Base-by-base conservation (phyloP, 2,888 invertebrate species). In the Morpho deidamia region DNA sequence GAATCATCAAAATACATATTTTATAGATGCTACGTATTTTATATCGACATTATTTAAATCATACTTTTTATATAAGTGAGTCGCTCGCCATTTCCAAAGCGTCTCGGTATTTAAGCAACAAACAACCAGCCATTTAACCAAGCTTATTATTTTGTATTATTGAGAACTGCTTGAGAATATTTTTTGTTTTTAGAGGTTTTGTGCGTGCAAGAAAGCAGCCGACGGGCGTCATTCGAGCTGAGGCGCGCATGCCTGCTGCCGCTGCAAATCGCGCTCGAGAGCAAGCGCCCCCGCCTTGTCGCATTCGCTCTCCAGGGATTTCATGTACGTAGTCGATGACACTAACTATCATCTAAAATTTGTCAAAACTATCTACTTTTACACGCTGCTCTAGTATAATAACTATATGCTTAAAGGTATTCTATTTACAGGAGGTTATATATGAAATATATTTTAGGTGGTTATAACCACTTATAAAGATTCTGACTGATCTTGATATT, bases 241-340 rank as follows among this genome's bases (percentile, higher is more conserved):
- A 92, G 97, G 67, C 94, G 95, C 56, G 94, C 93, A 62, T 97
- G 97, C 83, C 92, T 98, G 68, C 91, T 93, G 65, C 95, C 97
- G 1, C 90, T 98, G 65, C 97, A 97, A 82, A 91, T 96, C 68
- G 95, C 97, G 32, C 88, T 99, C 67, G 97, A 98, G 81, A 95
- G 95, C 63, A 96, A 95, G 76, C 92, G 95, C 63, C 95, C 95
- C 69, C 96, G 96, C 79, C 92, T 97, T 63, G 94, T 97, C 56
- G 92, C 94, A 40, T 93, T 94, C 77, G 96, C 96, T 8, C 88
- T 98, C 42, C 94, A 94, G 72, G 98, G 97, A 62, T 93, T 98
- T 73, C 97, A 97, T 90, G 98, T 98, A 90, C 87, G 94, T 91
- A 34, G n/a, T 5, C 23, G 42, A 9, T 43, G 10, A 41, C 8